Percentiles rank a stretch among this genome's conserved stretches.
Evolutionary conservation across 2,888 invertebrate genomes (phyloP).

Genomic region (Orthosia incerta): DNA sequence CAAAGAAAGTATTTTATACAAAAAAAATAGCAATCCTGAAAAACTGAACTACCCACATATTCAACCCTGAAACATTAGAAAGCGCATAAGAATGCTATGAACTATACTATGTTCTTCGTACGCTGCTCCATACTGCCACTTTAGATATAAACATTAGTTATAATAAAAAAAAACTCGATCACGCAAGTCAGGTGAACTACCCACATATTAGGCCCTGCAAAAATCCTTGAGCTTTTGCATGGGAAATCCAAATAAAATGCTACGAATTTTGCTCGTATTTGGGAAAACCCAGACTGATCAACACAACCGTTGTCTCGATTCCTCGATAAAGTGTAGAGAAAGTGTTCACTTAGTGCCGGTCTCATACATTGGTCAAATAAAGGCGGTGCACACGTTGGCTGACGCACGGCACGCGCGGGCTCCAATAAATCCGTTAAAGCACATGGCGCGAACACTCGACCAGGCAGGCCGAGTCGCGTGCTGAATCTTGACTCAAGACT

Average conservation of each 20-base stretch:
- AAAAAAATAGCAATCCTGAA: too few relatives aligned
- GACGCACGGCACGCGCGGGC: constrained; percentile 80
- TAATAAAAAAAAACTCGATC: too few relatives aligned
- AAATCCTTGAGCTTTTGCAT: neutral
- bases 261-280: neutral
- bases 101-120: too few relatives aligned
- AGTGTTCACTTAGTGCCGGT: constrained; percentile 42
- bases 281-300: neutral
- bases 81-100: too few relatives aligned
- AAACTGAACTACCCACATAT: too few relatives aligned
- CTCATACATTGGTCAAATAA: constrained; percentile 51
- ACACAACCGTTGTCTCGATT: constrained; percentile 5
- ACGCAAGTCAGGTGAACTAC: too few relatives aligned
- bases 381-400: constrained; percentile 65
- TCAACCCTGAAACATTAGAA: too few relatives aligned
- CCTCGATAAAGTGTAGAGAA: constrained; percentile 42
- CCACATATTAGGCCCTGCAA: too few relatives aligned
- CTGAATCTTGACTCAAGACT: constrained; percentile 85
- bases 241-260: neutral
- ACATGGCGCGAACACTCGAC: constrained; percentile 80
- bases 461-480: constrained; percentile 73
- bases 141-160: too few relatives aligned
- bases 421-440: constrained; percentile 90
- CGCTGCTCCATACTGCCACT: too few relatives aligned
- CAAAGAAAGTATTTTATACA: too few relatives aligned